Percentiles rank a stretch among this genome's conserved stretches.
phyloP scores from a whole-genome alignment of 2,797 vertebrate species.

The Rhinichthys osculus region DNA sequence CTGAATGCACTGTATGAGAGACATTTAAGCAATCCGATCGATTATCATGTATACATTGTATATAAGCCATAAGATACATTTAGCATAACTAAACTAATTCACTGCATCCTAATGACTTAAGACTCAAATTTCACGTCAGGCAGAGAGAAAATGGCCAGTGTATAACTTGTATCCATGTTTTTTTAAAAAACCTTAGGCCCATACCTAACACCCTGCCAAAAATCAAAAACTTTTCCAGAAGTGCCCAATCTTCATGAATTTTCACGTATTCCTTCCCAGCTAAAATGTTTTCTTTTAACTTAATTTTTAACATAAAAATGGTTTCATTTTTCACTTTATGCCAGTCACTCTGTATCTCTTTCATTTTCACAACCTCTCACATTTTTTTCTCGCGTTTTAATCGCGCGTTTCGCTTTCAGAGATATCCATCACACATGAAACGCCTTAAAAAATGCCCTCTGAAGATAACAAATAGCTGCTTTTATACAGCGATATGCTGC shows the following conservation, averaged over 20 bases:
- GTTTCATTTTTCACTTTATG: not conserved
- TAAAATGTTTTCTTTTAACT: not conserved
- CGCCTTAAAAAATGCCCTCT: not conserved
- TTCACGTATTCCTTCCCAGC: too few species aligned
- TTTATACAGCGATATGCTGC: not conserved
- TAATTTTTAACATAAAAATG: not conserved
- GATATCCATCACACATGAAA: not conserved
- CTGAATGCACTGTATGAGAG: not conserved
- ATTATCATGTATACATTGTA: not conserved
- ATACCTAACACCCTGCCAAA: too few species aligned
- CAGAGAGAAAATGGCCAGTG: not conserved
- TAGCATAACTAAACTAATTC: not conserved
- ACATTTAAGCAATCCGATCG: not conserved
- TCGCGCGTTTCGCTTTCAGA: not conserved
- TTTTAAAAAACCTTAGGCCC: too few species aligned
- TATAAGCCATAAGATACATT: too few species aligned
- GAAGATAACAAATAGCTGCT: not conserved
- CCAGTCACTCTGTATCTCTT: not conserved
- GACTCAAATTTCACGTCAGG: not conserved
- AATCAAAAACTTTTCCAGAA: too few species aligned
- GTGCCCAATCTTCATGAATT: too few species aligned
- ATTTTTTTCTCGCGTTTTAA: not conserved
- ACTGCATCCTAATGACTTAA: not conserved
- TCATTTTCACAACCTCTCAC: conserved; percentile 16
- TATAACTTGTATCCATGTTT: too few species aligned